phyloP scores from a whole-genome alignment of 2,888 invertebrate species.

The Chironomus riparius region DNA sequence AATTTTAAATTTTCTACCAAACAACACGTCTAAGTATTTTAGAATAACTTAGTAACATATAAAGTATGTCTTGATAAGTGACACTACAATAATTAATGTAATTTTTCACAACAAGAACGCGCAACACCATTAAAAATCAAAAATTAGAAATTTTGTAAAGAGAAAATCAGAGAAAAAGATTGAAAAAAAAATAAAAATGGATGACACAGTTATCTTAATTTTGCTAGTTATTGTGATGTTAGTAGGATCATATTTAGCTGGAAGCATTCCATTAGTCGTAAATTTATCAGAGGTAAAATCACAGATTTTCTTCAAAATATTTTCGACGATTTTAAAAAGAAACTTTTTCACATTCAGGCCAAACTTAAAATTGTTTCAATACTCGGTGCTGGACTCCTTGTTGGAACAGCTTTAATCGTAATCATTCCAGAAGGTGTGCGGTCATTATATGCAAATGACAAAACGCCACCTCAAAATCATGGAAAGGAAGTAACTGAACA shows the following conservation, averaged over 20 bases:
- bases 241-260: conserved; percentile 89
- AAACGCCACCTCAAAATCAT: background rate
- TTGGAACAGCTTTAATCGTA: conserved; percentile 94
- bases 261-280: conserved; percentile 89
- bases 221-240: conserved; percentile 87
- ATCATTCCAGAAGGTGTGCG: conserved; percentile 99
- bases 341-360: conserved; percentile 54
- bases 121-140: background rate
- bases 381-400: conserved; percentile 91
- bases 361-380: conserved; percentile 89
- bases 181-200: conserved; percentile 49
- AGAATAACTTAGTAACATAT: background rate
- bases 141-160: background rate
- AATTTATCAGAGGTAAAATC: conserved; percentile 81
- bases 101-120: background rate
- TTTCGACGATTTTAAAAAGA: conserved; percentile 14
- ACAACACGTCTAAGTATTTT: background rate
- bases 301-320: background rate
- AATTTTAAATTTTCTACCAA: background rate
- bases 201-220: conserved; percentile 73
- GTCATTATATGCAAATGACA: conserved; percentile 51
- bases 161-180: background rate
- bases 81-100: background rate
- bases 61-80: background rate
- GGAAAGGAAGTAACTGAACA: conserved; percentile 13